Evolutionary conservation across 1,140 invertebrate species (phyloP), one percentile per base, ranked within the genome.

Genomic region (Trichonephila inaurata): DNA sequence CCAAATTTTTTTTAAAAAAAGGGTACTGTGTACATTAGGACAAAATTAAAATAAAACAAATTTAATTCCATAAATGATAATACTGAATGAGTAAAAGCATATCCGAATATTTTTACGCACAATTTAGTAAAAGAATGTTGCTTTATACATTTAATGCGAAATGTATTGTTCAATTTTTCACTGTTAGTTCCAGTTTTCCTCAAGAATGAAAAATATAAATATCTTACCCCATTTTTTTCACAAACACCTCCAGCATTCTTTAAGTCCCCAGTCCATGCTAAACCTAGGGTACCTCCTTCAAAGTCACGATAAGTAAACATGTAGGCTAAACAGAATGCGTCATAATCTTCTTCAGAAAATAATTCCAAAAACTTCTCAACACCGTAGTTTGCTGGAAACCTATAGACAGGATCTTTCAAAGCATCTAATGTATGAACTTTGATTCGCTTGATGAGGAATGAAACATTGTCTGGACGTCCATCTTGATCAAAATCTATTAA

Each of bases 251-350:
- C 98, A 18, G 98, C 98, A 96, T 99, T 99, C 95, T 99, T 99
- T 21, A 99, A 96, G 96, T 99, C 98, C 0, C 98, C 98, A 0
- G 98, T 99, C 99, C 99, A 99, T 5, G 99, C 99, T 62, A 99
- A 96, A 12, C 99, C 99, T 88, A 99, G 96, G 1, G 99, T 99
- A 81, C 99, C 99, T 97, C 99, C 99, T 95, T 99, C 98, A 95
- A 99, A 99, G 96, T 99, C 99, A 66, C 99, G 95, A 96, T 99
- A 99, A 5, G 99, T 99, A 95, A 99, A 99, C 97, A 99, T 99
- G 96, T 99, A 99, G 66, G 99, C 99, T 95, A 99, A 96, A 95
- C 99, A 99, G 96, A 99, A 99, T 21, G 98, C 98, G 95, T 99
- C 98, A 96, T 99, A 99, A 96, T 99, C 98, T 95, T 99, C 98